Evolutionary conservation across 2,113 vertebrate species (phyloP).

Genomic region (Tychaedon coryphoeus): DNA sequence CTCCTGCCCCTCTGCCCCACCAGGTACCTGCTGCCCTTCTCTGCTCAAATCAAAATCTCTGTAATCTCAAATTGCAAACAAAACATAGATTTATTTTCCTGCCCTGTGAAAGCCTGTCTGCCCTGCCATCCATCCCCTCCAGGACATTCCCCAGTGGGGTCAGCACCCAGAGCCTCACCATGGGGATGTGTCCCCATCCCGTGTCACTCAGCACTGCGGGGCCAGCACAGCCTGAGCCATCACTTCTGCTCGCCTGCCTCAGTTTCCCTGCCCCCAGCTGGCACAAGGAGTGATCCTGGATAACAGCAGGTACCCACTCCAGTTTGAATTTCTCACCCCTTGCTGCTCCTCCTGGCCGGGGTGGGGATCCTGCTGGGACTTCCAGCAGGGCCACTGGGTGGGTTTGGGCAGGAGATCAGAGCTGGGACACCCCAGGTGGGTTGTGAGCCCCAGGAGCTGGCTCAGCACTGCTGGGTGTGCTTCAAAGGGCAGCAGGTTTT

Average conservation of each 20-base stretch:
- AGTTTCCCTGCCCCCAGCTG: background rate
- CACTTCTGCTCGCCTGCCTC: background rate
- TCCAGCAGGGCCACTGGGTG: accelerated
- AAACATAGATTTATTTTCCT: accelerated
- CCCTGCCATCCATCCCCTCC: background rate
- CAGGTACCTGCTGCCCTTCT: background rate
- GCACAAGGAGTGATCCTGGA: accelerated
- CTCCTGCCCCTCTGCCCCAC: background rate
- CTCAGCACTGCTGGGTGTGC: background rate
- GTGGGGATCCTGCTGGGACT: background rate
- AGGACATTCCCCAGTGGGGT: background rate
- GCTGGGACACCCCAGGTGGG: background rate
- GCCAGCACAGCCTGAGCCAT: background rate
- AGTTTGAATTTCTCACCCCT: background rate
- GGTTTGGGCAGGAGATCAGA: background rate
- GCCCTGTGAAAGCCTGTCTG: background rate
- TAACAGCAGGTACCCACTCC: accelerated
- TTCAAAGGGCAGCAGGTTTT: slow-evolving; percentile 2
- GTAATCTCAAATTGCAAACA: background rate
- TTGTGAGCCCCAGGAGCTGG: background rate
- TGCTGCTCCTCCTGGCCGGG: accelerated
- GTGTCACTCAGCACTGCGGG: accelerated
- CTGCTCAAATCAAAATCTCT: background rate
- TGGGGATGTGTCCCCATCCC: background rate
- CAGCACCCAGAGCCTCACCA: accelerated